A percentile compares a stretch with the other conserved stretches of the same genome.
These are phyloP conservation scores for Leuciscus waleckii DNA, from an alignment of 2,797 vertebrate genomes.

Conservation along the genomic window DNA sequence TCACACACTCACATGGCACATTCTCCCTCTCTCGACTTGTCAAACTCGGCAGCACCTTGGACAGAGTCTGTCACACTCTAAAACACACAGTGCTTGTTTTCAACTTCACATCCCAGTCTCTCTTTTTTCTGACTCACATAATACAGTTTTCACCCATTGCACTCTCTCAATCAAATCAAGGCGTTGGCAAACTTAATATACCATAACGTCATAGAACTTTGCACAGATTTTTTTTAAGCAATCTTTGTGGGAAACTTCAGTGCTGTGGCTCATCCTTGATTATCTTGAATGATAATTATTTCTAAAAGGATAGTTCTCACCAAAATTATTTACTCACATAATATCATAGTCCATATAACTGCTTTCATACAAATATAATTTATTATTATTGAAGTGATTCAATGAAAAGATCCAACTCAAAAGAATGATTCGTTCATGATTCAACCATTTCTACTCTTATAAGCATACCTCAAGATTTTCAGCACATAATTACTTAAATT, in stretches of 20 bases:
- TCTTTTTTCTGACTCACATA: slow-evolving; percentile 41
- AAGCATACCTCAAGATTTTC: neutral
- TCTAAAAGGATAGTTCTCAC: neutral
- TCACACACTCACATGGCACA: slow-evolving; percentile 53
- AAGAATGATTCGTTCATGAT: neutral
- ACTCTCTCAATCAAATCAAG: neutral
- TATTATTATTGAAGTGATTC: neutral
- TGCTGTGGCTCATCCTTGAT: neutral
- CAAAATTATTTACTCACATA: neutral
- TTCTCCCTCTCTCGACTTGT: slow-evolving; percentile 59
- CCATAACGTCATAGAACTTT: neutral
- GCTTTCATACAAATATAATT: neutral
- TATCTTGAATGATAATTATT: slow-evolving; percentile 3
- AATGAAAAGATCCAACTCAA: neutral
- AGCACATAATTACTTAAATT: neutral
- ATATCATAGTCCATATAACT: neutral
- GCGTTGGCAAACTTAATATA: neutral
- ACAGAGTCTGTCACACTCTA: slow-evolving; percentile 56
- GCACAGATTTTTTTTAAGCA: neutral
- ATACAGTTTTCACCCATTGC: slow-evolving; percentile 14
- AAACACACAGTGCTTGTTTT: slow-evolving; percentile 41
- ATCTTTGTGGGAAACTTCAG: neutral
- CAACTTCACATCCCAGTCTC: slow-evolving; percentile 32
- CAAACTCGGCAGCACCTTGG: slow-evolving; percentile 60
- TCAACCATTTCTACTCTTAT: too few species aligned